phyloP scores from a whole-genome alignment of 2,797 vertebrate genomes.

The Eremophila alpestris region DNA sequence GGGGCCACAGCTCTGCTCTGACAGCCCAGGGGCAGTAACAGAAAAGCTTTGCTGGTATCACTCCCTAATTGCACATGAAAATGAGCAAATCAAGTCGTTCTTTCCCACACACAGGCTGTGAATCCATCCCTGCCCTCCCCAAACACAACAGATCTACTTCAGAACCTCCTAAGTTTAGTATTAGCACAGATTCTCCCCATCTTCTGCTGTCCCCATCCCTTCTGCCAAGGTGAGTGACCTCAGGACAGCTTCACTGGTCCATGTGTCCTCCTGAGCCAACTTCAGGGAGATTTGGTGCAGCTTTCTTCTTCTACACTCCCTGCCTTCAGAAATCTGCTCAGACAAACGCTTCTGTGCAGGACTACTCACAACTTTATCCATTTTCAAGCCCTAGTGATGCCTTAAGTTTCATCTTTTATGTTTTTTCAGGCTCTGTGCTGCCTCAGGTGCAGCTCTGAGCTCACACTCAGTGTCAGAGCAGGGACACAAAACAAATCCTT shows the following conservation, averaged over 20 bases:
- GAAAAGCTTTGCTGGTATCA: not conserved
- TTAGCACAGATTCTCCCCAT: not conserved
- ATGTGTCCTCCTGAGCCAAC: not conserved
- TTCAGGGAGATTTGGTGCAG: not conserved
- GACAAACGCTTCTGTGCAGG: not conserved
- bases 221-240: rapidly evolving
- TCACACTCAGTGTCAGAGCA: no score
- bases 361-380: not conserved
- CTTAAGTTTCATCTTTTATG: no score
- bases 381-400: not conserved
- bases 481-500: no score
- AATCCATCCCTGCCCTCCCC: not conserved
- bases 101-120: not conserved
- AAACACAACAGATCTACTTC: not conserved
- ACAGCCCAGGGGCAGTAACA: not conserved
- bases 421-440: no score
- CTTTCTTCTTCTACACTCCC: not conserved
- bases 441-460: no score
- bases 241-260: not conserved
- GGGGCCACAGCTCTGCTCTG: not conserved
- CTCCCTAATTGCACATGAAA: not conserved
- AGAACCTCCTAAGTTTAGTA: not conserved
- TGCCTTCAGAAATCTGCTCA: not conserved
- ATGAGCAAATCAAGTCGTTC: not conserved
- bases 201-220: not conserved